Evolutionary conservation across 2,888 invertebrate genomes (phyloP), one percentile per base, ranked within the genome.

Genomic region (Dendrolimus pini): DNA sequence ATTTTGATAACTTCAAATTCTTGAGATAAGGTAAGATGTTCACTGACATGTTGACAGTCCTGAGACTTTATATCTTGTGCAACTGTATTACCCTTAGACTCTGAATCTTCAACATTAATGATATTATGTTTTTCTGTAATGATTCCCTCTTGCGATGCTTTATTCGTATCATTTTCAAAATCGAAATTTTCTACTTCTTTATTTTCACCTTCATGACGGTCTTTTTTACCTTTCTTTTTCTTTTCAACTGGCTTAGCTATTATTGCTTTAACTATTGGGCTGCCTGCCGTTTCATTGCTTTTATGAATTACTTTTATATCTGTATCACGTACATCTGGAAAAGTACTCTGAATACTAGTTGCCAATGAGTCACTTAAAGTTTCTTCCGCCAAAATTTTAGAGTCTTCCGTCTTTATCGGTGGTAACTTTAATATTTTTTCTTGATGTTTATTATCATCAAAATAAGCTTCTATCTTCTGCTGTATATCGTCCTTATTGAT

Each of bases 181-280:
- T 41, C 14, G 9, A 14, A 12, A 55, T 14, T 7, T 0, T 58
- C 58, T 8, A 41, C 2, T 7, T 30, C 6, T 30, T 30, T 30
- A 30, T 30, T 47, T 47, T 47, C 47, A 47, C 7, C 47, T 12
- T 56, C 53, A 54, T 18, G 41, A n/a, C 13, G 10, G 41, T 73
- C 69, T 54, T 68, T 63, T 56, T 71, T 67, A 13, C 61, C 75
- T 72, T 82, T 83, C 1, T 68, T 69, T 69, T 83, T 88, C 59
- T 82, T 85, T 60, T 85, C 82, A 2, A 85, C 84, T 7, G 87
- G 83, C 66, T 88, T 86, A 9, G 75, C 82, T 18, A 85, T 83
- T 77, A 77, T 82, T 18, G 84, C 79, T 73, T 83, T 85, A 12
- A 72, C 65, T 67, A 79, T 83, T 2, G 66, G 66, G 61, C 63